Conservation (phyloP, 2,113 vertebrate genomes). For the Ptyas mucosa region DNA sequence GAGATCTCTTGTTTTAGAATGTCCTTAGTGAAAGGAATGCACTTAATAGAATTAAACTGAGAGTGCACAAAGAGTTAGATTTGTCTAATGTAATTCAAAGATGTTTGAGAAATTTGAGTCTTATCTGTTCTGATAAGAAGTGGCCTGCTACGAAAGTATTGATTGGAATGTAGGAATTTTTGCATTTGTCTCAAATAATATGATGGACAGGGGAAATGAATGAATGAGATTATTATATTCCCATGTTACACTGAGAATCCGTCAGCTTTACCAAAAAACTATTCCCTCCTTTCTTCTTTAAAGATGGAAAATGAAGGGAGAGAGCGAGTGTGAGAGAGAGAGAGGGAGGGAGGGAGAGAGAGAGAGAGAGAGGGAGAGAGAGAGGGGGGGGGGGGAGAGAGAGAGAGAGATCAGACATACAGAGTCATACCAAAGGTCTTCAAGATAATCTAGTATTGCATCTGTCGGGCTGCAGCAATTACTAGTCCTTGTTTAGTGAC, state of each 20-base stretch:
- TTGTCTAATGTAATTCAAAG: not conserved
- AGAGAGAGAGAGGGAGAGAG: not conserved
- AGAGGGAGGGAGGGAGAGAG: too few relatives aligned
- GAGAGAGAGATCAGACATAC: not conserved
- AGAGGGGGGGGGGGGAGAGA: too few relatives aligned
- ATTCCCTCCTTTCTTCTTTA: not conserved
- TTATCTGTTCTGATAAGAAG: not conserved
- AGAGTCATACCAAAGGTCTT: not conserved
- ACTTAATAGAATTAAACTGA: not conserved
- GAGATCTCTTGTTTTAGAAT: not conserved
- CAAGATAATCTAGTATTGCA: not conserved
- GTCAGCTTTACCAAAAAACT: not conserved
- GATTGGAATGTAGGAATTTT: not conserved
- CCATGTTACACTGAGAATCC: not conserved
- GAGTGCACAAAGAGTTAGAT: not conserved
- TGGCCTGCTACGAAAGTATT: not conserved
- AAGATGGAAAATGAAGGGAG: not conserved
- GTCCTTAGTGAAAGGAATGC: constrained; percentile 2
- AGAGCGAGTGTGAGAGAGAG: too few relatives aligned
- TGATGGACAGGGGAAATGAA: not conserved
- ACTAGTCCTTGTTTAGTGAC: not conserved
- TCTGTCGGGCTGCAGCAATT: not conserved
- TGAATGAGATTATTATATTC: not conserved
- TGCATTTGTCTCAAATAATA: not conserved
- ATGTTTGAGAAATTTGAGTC: not conserved